Evolutionary conservation across 2,113 vertebrate genomes (phyloP).

Genomic region (Stigmatopora nigra): DNA sequence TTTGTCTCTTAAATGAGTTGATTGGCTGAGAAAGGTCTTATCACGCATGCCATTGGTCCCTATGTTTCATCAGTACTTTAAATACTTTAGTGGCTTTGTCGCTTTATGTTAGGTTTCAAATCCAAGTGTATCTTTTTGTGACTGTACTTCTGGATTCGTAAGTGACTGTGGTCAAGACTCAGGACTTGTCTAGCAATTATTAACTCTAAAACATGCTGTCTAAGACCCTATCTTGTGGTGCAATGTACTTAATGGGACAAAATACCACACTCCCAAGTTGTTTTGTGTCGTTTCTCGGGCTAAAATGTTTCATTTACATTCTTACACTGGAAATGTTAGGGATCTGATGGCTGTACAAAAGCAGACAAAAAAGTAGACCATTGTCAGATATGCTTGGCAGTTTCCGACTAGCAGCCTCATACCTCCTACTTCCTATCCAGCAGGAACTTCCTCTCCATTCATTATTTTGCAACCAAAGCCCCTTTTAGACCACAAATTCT

Average conservation of each 20-base stretch:
- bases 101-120: too few relatives aligned
- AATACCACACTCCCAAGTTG: not conserved
- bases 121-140: too few relatives aligned
- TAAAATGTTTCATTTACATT: not conserved
- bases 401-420: slow-evolving; percentile 44
- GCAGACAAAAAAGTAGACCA: slow-evolving; percentile 9
- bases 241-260: not conserved
- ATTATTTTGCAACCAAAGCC: slow-evolving; percentile 23
- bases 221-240: too few relatives aligned
- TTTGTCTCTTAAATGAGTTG: too few relatives aligned
- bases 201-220: too few relatives aligned
- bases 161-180: too few relatives aligned
- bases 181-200: too few relatives aligned
- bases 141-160: too few relatives aligned
- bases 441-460: slow-evolving; percentile 50
- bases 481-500: not conserved
- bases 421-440: slow-evolving; percentile 49
- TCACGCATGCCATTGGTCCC: too few relatives aligned
- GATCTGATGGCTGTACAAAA: not conserved
- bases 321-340: not conserved
- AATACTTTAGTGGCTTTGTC: too few relatives aligned
- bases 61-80: too few relatives aligned
- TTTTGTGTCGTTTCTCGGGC: not conserved
- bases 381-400: slow-evolving; percentile 37
- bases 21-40: too few relatives aligned